These are phyloP conservation scores for Nomada fucata DNA, from an alignment of 2,888 invertebrate genomes.

Conservation along the genomic window DNA sequence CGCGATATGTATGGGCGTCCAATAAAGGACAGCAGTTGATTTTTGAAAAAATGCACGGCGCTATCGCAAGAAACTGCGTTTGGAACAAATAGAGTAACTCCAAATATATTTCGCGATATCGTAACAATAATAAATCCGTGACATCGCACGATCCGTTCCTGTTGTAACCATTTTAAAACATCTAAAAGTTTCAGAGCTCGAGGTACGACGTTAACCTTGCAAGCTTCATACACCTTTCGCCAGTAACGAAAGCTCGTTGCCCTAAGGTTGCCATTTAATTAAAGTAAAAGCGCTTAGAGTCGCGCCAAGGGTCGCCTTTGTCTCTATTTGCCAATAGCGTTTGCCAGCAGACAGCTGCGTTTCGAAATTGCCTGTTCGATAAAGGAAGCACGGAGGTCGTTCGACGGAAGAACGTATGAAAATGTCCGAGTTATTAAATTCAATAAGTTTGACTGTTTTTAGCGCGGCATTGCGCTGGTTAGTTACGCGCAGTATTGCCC, in stretches of 20 bases:
- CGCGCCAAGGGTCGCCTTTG: conserved; percentile 11
- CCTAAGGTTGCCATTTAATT: conserved; percentile 29
- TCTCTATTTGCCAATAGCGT: background rate
- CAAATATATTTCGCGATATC: too few relatives aligned
- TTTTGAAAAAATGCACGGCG: too few relatives aligned
- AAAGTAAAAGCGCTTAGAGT: conserved; percentile 31
- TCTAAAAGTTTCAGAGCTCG: too few relatives aligned
- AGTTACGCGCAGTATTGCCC: conserved; percentile 36
- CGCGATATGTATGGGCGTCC: too few relatives aligned
- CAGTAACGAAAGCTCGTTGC: background rate
- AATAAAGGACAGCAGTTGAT: too few relatives aligned
- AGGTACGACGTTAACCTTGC: background rate
- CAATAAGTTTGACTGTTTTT: conserved; percentile 24
- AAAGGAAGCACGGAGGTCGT: background rate
- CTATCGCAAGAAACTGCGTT: too few relatives aligned
- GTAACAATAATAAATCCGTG: too few relatives aligned
- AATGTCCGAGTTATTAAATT: conserved; percentile 7
- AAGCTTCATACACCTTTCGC: background rate
- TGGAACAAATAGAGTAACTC: too few relatives aligned
- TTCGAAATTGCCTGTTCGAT: background rate
- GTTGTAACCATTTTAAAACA: too few relatives aligned
- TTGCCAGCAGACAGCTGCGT: background rate
- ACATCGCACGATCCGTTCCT: too few relatives aligned
- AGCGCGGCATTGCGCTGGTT: conserved; percentile 16
- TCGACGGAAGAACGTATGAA: background rate